A percentile compares a stretch with the other conserved stretches of the same genome.
phyloP scores from a whole-genome alignment of 2,797 vertebrate genomes.

The Melanotaenia nigrans region DNA sequence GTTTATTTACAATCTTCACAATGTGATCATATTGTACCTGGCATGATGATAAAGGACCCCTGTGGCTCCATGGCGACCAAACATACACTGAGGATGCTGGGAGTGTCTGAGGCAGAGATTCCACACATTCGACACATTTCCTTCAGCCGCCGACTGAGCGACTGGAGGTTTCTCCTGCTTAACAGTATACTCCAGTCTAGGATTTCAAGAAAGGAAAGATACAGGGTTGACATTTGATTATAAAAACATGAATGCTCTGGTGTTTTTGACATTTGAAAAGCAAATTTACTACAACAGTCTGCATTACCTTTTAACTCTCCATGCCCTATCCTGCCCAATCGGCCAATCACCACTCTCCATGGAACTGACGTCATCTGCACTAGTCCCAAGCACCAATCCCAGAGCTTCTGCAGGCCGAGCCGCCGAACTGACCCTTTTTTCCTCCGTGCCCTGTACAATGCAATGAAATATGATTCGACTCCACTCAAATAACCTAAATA shows the following conservation, averaged over 20 bases:
- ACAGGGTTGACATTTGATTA: not conserved
- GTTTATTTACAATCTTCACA: conserved; percentile 29
- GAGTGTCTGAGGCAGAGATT: conserved; percentile 97
- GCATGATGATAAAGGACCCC: conserved; percentile 99
- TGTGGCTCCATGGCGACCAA: conserved; percentile 98
- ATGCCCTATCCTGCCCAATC: conserved; percentile 96
- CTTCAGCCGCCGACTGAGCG: conserved; percentile 94
- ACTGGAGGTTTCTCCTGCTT: conserved; percentile 96
- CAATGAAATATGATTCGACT: not conserved
- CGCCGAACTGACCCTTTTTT: conserved; percentile 97
- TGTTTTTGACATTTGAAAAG: not conserved
- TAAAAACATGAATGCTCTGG: not conserved
- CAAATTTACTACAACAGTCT: not conserved
- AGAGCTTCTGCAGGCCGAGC: conserved; percentile 95
- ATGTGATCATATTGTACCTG: conserved; percentile 82
- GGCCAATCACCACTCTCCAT: conserved; percentile 98
- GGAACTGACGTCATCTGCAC: conserved; percentile 98
- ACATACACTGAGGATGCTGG: conserved; percentile 98
- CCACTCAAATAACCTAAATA: not conserved
- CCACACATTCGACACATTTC: conserved; percentile 99
- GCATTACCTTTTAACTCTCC: conserved; percentile 95
- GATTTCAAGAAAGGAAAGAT: conserved; percentile 7
- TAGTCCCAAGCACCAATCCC: conserved; percentile 98
- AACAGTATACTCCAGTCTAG: conserved; percentile 98
- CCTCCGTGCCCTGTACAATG: conserved; percentile 88